Evolutionary conservation across 30 jellyfish, hydroid and myxozoan species (phyloP).

Genomic region (Hydractinia symbiolongicarpus): DNA sequence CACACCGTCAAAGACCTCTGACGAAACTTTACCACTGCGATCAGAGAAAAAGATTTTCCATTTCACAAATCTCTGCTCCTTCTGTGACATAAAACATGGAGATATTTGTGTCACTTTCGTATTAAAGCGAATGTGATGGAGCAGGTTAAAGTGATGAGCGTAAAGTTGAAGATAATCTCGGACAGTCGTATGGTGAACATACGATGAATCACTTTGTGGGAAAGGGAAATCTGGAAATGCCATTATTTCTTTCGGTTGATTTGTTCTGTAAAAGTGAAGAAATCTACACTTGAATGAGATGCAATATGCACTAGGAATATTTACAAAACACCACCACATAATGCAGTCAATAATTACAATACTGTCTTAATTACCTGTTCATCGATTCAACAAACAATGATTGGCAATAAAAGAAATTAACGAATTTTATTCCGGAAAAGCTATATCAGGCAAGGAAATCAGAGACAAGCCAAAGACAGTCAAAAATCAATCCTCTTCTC

Average conservation of each 20-base stretch:
- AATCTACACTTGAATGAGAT: neutral
- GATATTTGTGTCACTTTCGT: conserved; percentile 42
- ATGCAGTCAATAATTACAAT: too few species aligned
- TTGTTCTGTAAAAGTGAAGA: conserved; percentile 43
- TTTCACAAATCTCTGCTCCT: conserved; percentile 8
- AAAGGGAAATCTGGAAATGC: conserved; percentile 75
- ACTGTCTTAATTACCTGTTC: too few species aligned
- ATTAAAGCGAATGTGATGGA: conserved; percentile 22
- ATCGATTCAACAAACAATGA: too few species aligned
- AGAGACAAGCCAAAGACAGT: too few species aligned
- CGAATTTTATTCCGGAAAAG: too few species aligned
- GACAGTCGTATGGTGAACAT: conserved; percentile 43
- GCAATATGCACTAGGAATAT: too few species aligned
- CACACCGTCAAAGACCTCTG: conserved; percentile 43
- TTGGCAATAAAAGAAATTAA: too few species aligned
- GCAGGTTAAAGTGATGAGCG: conserved; percentile 33
- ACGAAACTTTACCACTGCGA: conserved; percentile 1
- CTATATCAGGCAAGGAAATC: too few species aligned
- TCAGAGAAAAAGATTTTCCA: conserved; percentile 40
- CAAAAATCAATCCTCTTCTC: too few species aligned
- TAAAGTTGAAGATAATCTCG: conserved; percentile 41
- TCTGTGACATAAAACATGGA: conserved; percentile 5
- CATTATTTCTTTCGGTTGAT: conserved; percentile 74
- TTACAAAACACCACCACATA: too few species aligned
- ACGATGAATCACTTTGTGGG: conserved; percentile 42